A percentile compares a stretch with the other conserved stretches of the same genome.
Evolutionary conservation across 2,888 invertebrate genomes (phyloP).

Genomic region (Coleophora deauratella): DNA sequence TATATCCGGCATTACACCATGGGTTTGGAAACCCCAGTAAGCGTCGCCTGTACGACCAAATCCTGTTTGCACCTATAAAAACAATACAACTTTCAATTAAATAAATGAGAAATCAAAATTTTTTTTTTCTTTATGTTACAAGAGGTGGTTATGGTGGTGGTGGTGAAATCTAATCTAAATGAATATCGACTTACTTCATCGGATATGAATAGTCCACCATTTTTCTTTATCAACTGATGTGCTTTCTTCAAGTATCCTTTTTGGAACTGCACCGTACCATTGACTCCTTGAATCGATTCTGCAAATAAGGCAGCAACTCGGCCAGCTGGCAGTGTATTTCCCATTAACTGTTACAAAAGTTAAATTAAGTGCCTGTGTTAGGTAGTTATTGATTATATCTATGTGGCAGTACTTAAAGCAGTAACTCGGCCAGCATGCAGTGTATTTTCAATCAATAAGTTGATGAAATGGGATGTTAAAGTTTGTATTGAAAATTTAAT

Average conservation of each 20-base stretch:
- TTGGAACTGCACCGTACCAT: slow-evolving; percentile 94
- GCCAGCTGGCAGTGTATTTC: slow-evolving; percentile 84
- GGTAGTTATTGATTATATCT: too few relatives aligned
- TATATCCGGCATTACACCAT: slow-evolving; percentile 92
- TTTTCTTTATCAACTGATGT: slow-evolving; percentile 81
- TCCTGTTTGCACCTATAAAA: slow-evolving; percentile 91
- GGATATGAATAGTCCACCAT: slow-evolving; percentile 91
- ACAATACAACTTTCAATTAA: background rate
- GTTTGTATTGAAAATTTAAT: too few relatives aligned
- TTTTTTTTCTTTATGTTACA: too few relatives aligned
- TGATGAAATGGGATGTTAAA: too few relatives aligned
- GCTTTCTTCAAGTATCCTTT: slow-evolving; percentile 89
- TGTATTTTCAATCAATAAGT: too few relatives aligned
- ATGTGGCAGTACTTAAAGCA: too few relatives aligned
- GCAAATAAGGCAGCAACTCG: slow-evolving; percentile 92
- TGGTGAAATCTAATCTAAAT: too few relatives aligned
- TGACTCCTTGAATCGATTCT: slow-evolving; percentile 97
- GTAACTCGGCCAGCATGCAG: too few relatives aligned
- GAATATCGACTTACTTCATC: slow-evolving; percentile 92
- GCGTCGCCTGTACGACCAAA: slow-evolving; percentile 95
- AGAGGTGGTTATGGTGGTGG: too few relatives aligned
- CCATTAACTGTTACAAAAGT: slow-evolving; percentile 72
- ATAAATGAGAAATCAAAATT: too few relatives aligned
- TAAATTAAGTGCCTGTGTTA: background rate
- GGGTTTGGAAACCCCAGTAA: slow-evolving; percentile 97